Conservation (phyloP, 2,888 invertebrate species). For the Ectemnius continuus region DNA sequence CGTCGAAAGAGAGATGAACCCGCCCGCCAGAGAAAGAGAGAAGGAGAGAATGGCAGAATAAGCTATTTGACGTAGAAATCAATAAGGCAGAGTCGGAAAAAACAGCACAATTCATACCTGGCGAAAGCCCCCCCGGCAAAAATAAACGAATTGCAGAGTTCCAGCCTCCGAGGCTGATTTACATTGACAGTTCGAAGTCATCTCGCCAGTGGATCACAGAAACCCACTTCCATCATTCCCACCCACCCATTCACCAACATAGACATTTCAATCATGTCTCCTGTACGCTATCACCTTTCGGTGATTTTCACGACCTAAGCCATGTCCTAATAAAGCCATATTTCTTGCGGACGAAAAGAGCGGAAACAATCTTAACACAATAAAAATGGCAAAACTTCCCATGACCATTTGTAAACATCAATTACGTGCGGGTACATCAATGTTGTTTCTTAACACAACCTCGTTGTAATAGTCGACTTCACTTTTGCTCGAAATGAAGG, state of each 20-base stretch:
- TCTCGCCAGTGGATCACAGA: constrained; percentile 35
- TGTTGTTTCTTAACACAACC: too few species aligned
- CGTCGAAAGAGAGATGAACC: neutral
- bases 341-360: too few species aligned
- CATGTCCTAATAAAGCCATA: neutral
- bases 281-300: constrained; percentile 7
- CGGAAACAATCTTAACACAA: too few species aligned
- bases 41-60: constrained; percentile 32
- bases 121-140: constrained; percentile 33
- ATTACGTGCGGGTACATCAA: too few species aligned
- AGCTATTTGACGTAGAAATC: constrained; percentile 57
- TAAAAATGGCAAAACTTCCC: too few species aligned
- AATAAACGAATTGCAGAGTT: constrained; percentile 45
- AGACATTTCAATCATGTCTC: neutral
- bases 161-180: constrained; percentile 46
- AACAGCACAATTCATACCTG: constrained; percentile 32
- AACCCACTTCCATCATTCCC: constrained; percentile 29
- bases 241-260: neutral
- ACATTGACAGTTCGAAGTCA: constrained; percentile 55
- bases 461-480: too few species aligned
- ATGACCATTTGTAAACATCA: too few species aligned
- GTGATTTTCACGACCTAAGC: neutral
- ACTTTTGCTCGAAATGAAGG: too few species aligned
- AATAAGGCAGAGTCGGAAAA: constrained; percentile 53
- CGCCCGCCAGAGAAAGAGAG: constrained; percentile 16